Percentiles rank a stretch among this genome's conserved stretches.
phyloP scores from a whole-genome alignment of 2,113 vertebrate genomes.

The Chaetura pelagica region DNA sequence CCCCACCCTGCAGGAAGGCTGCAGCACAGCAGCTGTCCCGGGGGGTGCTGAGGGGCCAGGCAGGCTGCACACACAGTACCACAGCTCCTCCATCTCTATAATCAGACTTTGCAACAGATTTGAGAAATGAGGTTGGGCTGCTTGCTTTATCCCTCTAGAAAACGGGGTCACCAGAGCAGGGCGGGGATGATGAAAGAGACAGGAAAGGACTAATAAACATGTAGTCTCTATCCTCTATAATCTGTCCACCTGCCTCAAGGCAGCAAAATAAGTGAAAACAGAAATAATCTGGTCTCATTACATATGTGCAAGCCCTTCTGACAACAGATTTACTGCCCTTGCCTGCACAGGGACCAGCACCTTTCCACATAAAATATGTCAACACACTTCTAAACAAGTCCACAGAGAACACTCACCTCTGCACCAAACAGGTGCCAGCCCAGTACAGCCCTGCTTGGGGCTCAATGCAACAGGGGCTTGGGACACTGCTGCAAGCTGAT shows the following conservation, averaged over 20 bases:
- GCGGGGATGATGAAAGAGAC: not conserved
- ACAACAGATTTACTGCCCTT: not conserved
- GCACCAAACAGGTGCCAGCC: not conserved
- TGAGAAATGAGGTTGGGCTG: slow-evolving; percentile 50
- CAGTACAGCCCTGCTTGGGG: not conserved
- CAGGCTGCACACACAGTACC: not conserved
- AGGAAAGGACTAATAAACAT: not conserved
- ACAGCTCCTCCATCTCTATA: not conserved
- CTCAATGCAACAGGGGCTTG: accelerated
- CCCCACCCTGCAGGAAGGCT: not conserved
- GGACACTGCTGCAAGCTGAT: not conserved
- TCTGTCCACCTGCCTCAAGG: slow-evolving; percentile 24
- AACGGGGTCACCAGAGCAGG: slow-evolving; percentile 24
- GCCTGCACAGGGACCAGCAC: not conserved
- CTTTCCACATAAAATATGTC: not conserved
- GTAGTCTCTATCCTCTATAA: not conserved
- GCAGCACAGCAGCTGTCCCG: accelerated
- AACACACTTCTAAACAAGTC: not conserved
- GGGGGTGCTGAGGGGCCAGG: not conserved
- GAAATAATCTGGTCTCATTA: slow-evolving; percentile 29
- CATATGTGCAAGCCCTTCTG: not conserved
- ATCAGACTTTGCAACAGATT: not conserved
- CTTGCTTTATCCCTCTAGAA: slow-evolving; percentile 21
- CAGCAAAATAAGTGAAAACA: slow-evolving; percentile 30
- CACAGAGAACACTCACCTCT: not conserved